Base-by-base conservation (phyloP, 2,888 invertebrate species). In the Orthosia incerta region DNA sequence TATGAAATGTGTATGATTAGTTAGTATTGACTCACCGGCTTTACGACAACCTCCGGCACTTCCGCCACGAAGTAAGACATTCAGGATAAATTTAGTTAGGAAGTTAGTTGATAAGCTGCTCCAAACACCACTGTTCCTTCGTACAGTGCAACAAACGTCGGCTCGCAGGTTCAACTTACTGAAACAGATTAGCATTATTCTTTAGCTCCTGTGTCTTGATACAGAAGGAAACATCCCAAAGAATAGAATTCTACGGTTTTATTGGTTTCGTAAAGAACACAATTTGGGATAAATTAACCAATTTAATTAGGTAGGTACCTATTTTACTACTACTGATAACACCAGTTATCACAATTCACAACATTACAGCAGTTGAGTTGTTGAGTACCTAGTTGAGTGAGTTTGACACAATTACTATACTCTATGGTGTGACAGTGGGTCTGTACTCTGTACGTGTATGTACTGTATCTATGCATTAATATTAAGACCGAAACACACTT, bases 11-110 rank as follows among this genome's bases (percentile, higher is more conserved):
- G 15, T 39, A 48, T 16, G 11, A 18, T 16, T 48, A 23, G 4
- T 45, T 46, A n/a, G n/a, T n/a, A n/a, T n/a, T n/a, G n/a, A 84
- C 90, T 87, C 72, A 90, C 90, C 62, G 84, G 87, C 82, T 89
- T 90, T 45, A 89, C 82, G 60, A 87, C 73, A 50, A 90, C 89
- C 82, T 86, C 85, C 62, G 89, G 90, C 63, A 88, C 65, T 67
- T 87, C 85, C 70, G 82, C 75, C 71, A 63, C 76, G 76, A 79
- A 71, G 68, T 74, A 64, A 71, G 85, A 74, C 85, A 85, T 85
- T 83, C 83, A 80, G 81, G 65, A 48, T 59, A 67, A 39, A 59
- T 77, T 66, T 71, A 51, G 1, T 67, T 62, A 56, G 2, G 16
- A 16, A 48, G 26, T 59, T 76, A 55, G 48, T 62, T 70, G 63